Percentiles rank a stretch among this genome's conserved stretches.
These are phyloP conservation scores for Falco cherrug DNA, from an alignment of 2,797 vertebrate species.

Conservation along the genomic window DNA sequence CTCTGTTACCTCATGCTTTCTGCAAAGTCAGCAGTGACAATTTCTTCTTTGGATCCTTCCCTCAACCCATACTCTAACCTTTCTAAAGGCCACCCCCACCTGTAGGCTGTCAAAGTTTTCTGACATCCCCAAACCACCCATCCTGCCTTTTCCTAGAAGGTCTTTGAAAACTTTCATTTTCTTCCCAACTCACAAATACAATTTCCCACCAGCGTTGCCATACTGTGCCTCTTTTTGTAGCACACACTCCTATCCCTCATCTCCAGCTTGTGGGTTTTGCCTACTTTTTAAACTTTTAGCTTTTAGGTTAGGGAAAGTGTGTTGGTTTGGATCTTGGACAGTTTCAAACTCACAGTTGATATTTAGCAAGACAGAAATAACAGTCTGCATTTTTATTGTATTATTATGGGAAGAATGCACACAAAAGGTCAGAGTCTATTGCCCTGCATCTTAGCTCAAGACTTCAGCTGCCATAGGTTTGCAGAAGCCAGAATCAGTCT, in stretches of 20 bases:
- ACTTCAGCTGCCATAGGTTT: constrained; percentile 21
- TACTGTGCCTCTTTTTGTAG: background rate
- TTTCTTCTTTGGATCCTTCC: background rate
- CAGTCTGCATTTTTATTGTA: constrained; percentile 41
- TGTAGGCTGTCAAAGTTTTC: background rate
- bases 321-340: background rate
- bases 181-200: background rate
- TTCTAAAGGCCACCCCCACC: background rate
- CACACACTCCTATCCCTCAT: background rate
- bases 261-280: background rate
- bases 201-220: background rate
- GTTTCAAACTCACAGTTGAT: constrained; percentile 21
- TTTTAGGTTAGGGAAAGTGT: background rate
- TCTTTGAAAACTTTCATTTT: background rate
- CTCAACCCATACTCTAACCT: background rate
- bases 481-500: constrained; percentile 26
- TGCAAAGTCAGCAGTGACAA: background rate
- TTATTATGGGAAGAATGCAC: constrained; percentile 39
- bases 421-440: constrained; percentile 33
- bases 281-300: background rate
- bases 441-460: constrained; percentile 18
- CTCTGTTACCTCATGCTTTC: background rate
- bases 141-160: background rate
- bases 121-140: background rate
- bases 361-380: constrained; percentile 41